Evolutionary conservation across 1,140 invertebrate species (phyloP).

Genomic region (Phthorimaea operculella): DNA sequence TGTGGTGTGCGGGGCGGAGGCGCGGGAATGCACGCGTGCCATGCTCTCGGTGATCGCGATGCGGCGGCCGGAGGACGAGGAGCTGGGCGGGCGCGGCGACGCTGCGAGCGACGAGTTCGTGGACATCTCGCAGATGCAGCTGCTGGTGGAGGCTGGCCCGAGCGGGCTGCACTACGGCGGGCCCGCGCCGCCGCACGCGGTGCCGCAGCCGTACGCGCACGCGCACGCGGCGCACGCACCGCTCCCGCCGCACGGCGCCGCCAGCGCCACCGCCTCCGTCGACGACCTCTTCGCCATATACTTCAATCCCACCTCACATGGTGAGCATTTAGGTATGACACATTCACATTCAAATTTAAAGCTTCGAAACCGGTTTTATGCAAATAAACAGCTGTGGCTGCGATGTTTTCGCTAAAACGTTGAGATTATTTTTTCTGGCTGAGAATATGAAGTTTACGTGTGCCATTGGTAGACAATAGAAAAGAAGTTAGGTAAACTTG

Average conservation of each 20-base stretch:
- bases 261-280: constrained; percentile 36
- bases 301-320: constrained; percentile 50
- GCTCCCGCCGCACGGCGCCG: constrained; percentile 21
- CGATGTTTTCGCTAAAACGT: no score
- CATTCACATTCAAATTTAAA: background rate
- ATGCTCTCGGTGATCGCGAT: constrained; percentile 65
- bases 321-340: constrained; percentile 26
- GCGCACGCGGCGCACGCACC: constrained; percentile 22
- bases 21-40: constrained; percentile 59
- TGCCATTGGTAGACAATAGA: no score
- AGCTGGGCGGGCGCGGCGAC: constrained; percentile 53
- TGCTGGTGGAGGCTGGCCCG: constrained; percentile 66
- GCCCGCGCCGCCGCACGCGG: constrained; percentile 56
- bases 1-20: constrained; percentile 31
- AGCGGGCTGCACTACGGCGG: constrained; percentile 57
- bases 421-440: no score
- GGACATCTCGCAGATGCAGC: constrained; percentile 72
- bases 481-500: no score
- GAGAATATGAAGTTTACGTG: no score
- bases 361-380: background rate
- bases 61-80: constrained; percentile 64
- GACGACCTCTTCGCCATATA: constrained; percentile 60
- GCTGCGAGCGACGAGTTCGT: constrained; percentile 67
- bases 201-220: constrained; percentile 49
- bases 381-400: no score